Conservation (phyloP, 2,797 vertebrate species). For the Siniperca undulata region DNA sequence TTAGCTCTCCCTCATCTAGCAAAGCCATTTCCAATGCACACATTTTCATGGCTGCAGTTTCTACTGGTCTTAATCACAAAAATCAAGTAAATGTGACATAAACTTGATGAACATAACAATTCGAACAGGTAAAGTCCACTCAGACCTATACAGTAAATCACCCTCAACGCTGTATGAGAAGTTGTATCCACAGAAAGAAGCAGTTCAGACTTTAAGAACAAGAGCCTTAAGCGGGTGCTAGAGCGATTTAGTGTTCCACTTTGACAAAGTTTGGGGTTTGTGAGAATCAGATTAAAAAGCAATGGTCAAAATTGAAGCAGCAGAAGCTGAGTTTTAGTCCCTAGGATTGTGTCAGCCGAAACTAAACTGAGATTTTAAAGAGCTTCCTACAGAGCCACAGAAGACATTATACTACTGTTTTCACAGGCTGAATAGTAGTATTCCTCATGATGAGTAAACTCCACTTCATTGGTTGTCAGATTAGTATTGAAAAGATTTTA, state of each 20-base stretch:
- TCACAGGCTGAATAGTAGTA: background rate
- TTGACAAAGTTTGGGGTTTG: background rate
- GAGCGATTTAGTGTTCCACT: background rate
- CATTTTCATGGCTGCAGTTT: background rate
- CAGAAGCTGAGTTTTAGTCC: no score
- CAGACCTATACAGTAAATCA: background rate
- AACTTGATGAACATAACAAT: background rate
- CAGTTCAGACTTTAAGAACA: background rate
- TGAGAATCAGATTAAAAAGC: background rate
- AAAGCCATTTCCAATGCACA: slow-evolving; percentile 9
- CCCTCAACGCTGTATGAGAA: background rate
- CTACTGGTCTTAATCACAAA: background rate
- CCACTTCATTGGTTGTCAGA: background rate
- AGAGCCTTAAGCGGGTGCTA: no score
- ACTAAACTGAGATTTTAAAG: background rate
- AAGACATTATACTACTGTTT: background rate
- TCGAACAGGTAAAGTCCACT: background rate
- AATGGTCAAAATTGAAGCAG: no score
- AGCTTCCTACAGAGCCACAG: background rate
- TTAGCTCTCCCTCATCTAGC: background rate
- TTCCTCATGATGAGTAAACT: background rate
- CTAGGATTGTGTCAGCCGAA: no score
- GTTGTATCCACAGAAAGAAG: background rate
- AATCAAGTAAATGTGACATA: background rate
- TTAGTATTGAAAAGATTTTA: background rate